Evolutionary conservation across 2,888 invertebrate genomes (phyloP).

Genomic region (Calephelis perditalis): DNA sequence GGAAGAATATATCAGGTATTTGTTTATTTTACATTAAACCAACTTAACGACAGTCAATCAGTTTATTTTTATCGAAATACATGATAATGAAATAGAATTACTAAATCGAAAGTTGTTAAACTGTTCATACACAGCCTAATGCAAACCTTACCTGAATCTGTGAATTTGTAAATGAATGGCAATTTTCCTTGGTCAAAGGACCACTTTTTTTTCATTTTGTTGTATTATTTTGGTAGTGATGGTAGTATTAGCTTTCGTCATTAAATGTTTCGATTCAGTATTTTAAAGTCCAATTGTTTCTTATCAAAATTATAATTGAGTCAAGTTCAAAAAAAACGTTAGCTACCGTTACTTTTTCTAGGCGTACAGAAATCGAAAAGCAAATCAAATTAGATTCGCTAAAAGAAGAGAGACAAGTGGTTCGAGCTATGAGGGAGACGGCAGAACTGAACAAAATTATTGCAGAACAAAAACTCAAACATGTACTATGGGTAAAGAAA

Average conservation of each 20-base stretch:
- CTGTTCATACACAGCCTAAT: too few relatives aligned
- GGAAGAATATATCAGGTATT: conserved; percentile 55
- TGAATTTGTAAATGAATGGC: too few relatives aligned
- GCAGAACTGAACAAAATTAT: conserved; percentile 80
- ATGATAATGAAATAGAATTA: too few relatives aligned
- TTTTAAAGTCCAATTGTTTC: neutral
- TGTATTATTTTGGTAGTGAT: too few relatives aligned
- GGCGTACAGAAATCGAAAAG: conserved; percentile 51
- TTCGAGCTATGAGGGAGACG: conserved; percentile 73
- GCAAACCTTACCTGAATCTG: too few relatives aligned
- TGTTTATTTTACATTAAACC: conserved; percentile 1
- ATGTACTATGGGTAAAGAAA: conserved; percentile 64
- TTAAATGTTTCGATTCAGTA: neutral
- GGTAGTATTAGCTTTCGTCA: too few relatives aligned
- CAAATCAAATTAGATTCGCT: conserved; percentile 60
- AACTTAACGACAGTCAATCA: too few relatives aligned
- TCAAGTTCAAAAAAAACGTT: too few relatives aligned
- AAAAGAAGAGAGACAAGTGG: conserved; percentile 60
- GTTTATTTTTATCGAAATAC: too few relatives aligned
- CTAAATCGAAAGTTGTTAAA: too few relatives aligned
- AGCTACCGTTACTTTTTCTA: conserved; percentile 24
- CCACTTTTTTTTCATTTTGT: too few relatives aligned
- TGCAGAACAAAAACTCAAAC: conserved; percentile 77
- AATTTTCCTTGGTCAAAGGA: too few relatives aligned
- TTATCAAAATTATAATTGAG: neutral